phyloP scores from a whole-genome alignment of 2,888 invertebrate genomes.

The Aelia acuminata region DNA sequence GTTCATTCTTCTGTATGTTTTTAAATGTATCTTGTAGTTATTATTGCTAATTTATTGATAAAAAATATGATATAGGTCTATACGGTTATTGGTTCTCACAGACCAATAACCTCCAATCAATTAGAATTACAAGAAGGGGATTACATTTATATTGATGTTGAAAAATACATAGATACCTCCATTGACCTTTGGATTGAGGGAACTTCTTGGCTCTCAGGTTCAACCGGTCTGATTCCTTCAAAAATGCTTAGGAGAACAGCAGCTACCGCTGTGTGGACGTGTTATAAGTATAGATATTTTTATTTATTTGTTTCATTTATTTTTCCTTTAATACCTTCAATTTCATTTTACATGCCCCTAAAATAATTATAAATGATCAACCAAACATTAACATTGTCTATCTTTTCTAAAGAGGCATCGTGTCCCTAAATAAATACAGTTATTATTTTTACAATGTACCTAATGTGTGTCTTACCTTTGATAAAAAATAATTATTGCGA shows the following conservation, averaged over 20 bases:
- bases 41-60: background rate
- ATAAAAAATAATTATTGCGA: too few relatives aligned
- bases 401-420: too few relatives aligned
- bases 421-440: too few relatives aligned
- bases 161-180: background rate
- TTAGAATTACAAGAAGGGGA: background rate
- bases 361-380: too few relatives aligned
- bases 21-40: background rate
- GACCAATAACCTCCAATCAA: background rate
- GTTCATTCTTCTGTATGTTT: background rate
- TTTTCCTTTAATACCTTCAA: too few relatives aligned
- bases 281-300: background rate
- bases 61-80: conserved; percentile 14
- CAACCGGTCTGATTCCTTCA: background rate
- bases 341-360: too few relatives aligned
- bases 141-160: background rate
- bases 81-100: too few relatives aligned
- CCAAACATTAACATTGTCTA: too few relatives aligned
- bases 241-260: background rate
- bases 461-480: too few relatives aligned
- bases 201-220: background rate
- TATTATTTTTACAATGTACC: too few relatives aligned
- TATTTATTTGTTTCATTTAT: background rate
- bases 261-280: background rate
- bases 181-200: background rate